Percentiles rank a stretch among this genome's conserved stretches.
Conservation (phyloP, 2,113 vertebrate genomes). For the Chlorodrepanis virens region DNA sequence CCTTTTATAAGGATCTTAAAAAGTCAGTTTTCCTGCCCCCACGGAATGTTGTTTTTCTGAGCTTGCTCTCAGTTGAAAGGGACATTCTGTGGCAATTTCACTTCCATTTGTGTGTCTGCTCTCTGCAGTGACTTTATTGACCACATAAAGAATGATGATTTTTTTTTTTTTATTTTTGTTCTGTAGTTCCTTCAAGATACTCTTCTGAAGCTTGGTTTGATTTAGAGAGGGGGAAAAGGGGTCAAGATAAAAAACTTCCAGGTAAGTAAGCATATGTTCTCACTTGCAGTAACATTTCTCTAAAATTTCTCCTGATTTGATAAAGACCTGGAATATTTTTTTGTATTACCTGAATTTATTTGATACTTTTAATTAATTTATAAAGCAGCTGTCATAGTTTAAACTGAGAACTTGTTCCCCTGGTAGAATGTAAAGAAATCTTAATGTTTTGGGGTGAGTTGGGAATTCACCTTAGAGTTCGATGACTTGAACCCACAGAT, state of each 20-base stretch:
- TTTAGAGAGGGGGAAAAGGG: background rate
- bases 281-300: background rate
- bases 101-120: background rate
- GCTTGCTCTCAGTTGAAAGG: background rate
- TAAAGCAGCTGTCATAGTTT: background rate
- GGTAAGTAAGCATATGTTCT: background rate
- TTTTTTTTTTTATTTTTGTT: background rate
- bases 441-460: background rate
- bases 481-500: background rate
- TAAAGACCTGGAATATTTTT: background rate
- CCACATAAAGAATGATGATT: background rate
- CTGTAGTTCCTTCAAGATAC: background rate
- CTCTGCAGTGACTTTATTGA: background rate
- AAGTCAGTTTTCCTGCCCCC: background rate
- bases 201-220: background rate
- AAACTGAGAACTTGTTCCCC: fast-evolving
- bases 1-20: background rate
- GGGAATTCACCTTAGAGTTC: background rate
- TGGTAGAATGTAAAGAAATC: background rate
- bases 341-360: background rate
- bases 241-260: background rate
- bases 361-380: background rate
- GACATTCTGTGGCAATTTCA: background rate
- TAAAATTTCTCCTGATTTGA: background rate
- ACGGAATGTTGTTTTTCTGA: background rate